Percentiles rank a stretch among this genome's conserved stretches.
phyloP scores from a whole-genome alignment of 2,797 vertebrate genomes.

The Microctenopoma lineatum region DNA sequence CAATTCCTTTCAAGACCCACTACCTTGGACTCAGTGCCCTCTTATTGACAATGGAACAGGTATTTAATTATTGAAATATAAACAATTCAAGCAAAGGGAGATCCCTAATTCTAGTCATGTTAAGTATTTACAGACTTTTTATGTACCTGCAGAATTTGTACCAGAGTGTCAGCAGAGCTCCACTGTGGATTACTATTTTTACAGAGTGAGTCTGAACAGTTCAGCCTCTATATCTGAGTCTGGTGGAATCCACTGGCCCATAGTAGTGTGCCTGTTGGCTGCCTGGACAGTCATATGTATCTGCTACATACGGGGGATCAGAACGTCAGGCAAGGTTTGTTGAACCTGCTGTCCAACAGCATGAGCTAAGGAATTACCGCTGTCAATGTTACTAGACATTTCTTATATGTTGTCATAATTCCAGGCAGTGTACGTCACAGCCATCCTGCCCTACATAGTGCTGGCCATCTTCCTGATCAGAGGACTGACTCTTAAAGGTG shows the following conservation, averaged over 20 bases:
- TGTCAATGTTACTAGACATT: background rate
- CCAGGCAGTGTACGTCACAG: constrained; percentile 94
- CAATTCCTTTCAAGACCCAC: constrained; percentile 94
- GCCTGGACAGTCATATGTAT: constrained; percentile 88
- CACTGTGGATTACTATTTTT: constrained; percentile 93
- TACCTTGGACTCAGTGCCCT: constrained; percentile 91
- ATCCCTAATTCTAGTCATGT: background rate
- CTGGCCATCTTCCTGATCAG: constrained; percentile 94
- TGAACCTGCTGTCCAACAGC: constrained; percentile 8
- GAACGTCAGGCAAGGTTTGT: constrained; percentile 94
- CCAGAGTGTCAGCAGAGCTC: constrained; percentile 89
- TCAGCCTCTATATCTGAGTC: constrained; percentile 84
- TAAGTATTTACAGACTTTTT: background rate
- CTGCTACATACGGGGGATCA: constrained; percentile 91
- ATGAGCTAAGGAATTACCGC: background rate
- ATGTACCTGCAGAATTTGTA: constrained; percentile 75
- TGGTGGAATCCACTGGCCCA: constrained; percentile 89
- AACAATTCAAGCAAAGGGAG: background rate
- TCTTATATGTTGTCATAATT: background rate
- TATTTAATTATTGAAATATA: constrained; percentile 53
- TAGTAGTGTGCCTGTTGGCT: constrained; percentile 85
- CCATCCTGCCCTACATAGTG: constrained; percentile 92
- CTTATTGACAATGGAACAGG: constrained; percentile 85
- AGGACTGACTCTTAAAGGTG: constrained; percentile 91
- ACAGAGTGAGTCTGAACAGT: constrained; percentile 89